These are phyloP conservation scores for Amphipoea lucens DNA, from an alignment of 2,888 invertebrate genomes.

Conservation along the genomic window DNA sequence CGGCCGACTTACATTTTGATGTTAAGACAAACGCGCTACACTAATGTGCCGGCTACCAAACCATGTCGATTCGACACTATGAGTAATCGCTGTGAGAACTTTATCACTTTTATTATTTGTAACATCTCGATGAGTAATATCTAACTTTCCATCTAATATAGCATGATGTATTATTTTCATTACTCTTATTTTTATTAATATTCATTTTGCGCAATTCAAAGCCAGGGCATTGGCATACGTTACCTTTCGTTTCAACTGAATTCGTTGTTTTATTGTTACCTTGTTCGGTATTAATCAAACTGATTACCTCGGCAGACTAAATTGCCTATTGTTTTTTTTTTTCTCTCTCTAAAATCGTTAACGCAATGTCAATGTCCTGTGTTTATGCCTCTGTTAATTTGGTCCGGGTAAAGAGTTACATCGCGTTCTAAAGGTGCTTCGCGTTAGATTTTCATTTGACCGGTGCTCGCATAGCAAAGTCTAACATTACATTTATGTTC, in stretches of 20 bases:
- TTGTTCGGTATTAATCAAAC: slow-evolving; percentile 89
- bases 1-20: slow-evolving; percentile 86
- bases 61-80: slow-evolving; percentile 84
- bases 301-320: slow-evolving; percentile 88
- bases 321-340: slow-evolving; percentile 89
- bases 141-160: slow-evolving; percentile 89
- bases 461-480: slow-evolving; percentile 84
- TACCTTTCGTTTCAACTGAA: slow-evolving; percentile 89
- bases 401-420: slow-evolving; percentile 77
- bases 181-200: slow-evolving; percentile 86
- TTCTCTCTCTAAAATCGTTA: slow-evolving; percentile 86
- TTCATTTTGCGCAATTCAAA: slow-evolving; percentile 91
- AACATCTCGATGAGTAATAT: slow-evolving; percentile 85
- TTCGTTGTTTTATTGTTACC: slow-evolving; percentile 89
- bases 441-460: slow-evolving; percentile 72
- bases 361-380: slow-evolving; percentile 93
- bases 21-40: slow-evolving; percentile 84
- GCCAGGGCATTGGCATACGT: slow-evolving; percentile 98
- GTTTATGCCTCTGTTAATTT: slow-evolving; percentile 87
- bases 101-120: slow-evolving; percentile 86
- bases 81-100: slow-evolving; percentile 87
- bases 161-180: slow-evolving; percentile 90
- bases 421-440: slow-evolving; percentile 73
- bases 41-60: slow-evolving; percentile 82
- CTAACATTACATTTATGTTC: slow-evolving; percentile 90